Evolutionary conservation across 2,113 vertebrate genomes (phyloP).

Genomic region (Hyaena hyaena): DNA sequence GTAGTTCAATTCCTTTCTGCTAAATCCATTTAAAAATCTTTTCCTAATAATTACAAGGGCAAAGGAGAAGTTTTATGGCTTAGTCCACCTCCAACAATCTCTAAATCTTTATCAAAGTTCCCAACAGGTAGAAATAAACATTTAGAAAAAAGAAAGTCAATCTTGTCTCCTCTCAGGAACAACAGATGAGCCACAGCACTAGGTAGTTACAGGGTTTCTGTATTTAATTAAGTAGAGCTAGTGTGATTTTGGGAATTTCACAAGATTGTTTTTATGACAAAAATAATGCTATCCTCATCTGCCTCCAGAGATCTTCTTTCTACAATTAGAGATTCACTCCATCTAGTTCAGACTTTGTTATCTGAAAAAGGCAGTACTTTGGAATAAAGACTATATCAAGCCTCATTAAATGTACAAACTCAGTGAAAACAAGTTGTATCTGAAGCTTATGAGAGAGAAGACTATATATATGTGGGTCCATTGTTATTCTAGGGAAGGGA

Average conservation of each 20-base stretch:
- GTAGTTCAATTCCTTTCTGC: background rate
- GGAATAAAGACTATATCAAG: background rate
- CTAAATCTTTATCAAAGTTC: background rate
- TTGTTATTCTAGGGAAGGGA: background rate
- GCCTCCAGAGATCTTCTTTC: background rate
- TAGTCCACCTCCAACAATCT: background rate
- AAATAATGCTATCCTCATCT: background rate
- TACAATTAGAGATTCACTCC: background rate
- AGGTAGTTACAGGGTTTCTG: background rate
- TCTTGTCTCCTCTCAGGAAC: background rate
- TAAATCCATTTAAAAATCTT: background rate
- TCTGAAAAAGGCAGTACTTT: background rate
- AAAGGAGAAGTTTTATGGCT: background rate
- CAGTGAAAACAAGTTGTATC: background rate
- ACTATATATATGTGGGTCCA: background rate
- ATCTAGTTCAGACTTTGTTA: background rate
- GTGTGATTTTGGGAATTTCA: background rate
- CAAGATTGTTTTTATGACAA: background rate
- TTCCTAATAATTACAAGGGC: background rate
- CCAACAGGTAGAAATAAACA: background rate
- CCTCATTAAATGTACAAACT: background rate
- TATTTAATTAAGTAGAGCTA: background rate
- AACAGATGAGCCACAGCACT: background rate
- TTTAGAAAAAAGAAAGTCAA: background rate
- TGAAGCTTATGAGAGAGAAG: background rate